Base-by-base conservation (phyloP, 2,113 vertebrate genomes). In the Capreolus pygargus region DNA sequence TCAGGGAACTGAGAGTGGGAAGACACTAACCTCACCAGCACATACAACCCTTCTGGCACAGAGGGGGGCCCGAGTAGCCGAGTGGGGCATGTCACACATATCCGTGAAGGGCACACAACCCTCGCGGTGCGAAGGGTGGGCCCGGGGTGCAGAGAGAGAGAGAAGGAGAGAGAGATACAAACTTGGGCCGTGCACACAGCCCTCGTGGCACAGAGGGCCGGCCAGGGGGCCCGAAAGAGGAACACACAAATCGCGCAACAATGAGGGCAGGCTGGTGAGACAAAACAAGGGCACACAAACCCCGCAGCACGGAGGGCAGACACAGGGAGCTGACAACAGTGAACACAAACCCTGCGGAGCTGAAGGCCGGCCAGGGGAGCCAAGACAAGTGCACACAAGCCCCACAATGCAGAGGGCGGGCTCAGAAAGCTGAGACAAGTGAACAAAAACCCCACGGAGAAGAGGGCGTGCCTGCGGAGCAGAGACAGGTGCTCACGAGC, bases 81-180 rank as follows among this genome's bases (percentile, higher is more conserved):
- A 67, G 4, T 36, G 64, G 19, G 64, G 17, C 17, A 21, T 70
- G n/a, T 9, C 17, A 70, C 11, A 36, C n/a, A 36, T 36, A 36
- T 5, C 64, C 9, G 17, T 70, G 17, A 70, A 70, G n/a, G n/a
- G n/a, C 17, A 36, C 1, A 70, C 64, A 70, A 70, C n/a, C n/a
- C 17, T 70, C 1, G 0, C 0, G 0, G 17, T 36, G 64, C n/a
- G 36, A 70, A 70, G n/a, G 64, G 64, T 1, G 36, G 15, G 64
- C 64, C 64, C 1, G 0, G 8, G 9, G 4, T 36, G n/a, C 64
- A 21, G 9, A 70, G 8, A 67, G 25, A 57, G 55, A 55, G 54
- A 55, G 6, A 55, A n/a, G n/a, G 57, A 58, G 30, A n/a, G 7
- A 19, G 64, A 67, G 33, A n/a, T n/a, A 19, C 1, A 5, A 67